A percentile compares a stretch with the other conserved stretches of the same genome.
Conservation (phyloP, 2,113 vertebrate species). For the Baryphthengus martii region DNA sequence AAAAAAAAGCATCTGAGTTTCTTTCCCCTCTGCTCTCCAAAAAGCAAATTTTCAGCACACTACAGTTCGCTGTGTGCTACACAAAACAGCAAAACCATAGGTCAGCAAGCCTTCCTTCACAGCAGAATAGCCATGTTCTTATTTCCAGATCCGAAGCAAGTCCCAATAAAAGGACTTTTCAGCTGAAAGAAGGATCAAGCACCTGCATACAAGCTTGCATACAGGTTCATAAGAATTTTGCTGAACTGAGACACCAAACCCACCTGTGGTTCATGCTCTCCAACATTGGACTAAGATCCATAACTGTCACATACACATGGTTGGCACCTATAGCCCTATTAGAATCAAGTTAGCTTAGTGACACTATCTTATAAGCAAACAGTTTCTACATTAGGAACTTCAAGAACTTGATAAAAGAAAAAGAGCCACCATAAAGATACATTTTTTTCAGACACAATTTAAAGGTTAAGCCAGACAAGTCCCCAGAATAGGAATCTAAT, state of each 20-base stretch:
- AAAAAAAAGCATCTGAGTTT: not conserved
- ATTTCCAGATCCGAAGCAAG: not conserved
- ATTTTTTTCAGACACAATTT: not conserved
- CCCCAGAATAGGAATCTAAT: not conserved
- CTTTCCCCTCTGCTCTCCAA: not conserved
- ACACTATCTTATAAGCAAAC: not conserved
- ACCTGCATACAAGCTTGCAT: too few species aligned
- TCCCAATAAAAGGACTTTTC: not conserved
- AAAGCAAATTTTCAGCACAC: not conserved
- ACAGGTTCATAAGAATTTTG: not conserved
- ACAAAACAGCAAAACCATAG: not conserved
- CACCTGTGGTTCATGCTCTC: not conserved
- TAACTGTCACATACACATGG: not conserved
- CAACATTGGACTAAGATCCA: accelerated
- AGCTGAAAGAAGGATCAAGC: not conserved
- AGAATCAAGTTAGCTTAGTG: not conserved
- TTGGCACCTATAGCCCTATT: not conserved
- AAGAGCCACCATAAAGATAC: accelerated
- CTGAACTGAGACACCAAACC: not conserved
- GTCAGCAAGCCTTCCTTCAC: not conserved
- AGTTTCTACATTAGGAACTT: not conserved
- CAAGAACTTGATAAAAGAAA: not conserved
- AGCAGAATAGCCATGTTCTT: not conserved
- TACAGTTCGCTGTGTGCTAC: not conserved
- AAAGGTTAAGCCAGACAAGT: not conserved